phyloP scores from a whole-genome alignment of 2,113 vertebrate genomes.

The Orcinus orca region DNA sequence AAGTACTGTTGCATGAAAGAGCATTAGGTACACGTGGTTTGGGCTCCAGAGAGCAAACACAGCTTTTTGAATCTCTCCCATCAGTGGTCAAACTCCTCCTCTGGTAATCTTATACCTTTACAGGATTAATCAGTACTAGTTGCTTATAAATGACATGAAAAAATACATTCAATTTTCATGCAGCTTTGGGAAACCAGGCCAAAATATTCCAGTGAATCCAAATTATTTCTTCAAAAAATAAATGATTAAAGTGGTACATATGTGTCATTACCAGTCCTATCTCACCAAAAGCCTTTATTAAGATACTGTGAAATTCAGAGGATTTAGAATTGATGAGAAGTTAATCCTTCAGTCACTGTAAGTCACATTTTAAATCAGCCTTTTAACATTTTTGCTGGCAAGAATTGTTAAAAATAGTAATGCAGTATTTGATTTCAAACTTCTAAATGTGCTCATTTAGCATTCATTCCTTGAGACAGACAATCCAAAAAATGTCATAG shows the following conservation, averaged over 20 bases:
- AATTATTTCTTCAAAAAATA: constrained; percentile 1
- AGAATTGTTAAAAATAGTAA: constrained; percentile 50
- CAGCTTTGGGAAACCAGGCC: neutral
- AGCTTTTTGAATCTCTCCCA: neutral
- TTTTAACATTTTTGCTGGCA: constrained; percentile 33
- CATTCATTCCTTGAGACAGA: constrained; percentile 45
- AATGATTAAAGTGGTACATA: neutral
- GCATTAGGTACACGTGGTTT: neutral
- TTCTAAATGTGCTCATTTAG: constrained; percentile 57
- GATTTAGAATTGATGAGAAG: neutral
- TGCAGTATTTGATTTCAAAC: constrained; percentile 48
- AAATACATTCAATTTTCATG: neutral
- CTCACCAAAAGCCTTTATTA: neutral
- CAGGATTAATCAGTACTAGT: neutral
- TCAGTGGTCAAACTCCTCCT: neutral
- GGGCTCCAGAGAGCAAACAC: neutral
- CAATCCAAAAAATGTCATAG: constrained; percentile 54
- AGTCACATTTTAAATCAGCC: neutral
- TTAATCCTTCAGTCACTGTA: neutral
- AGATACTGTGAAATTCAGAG: neutral
- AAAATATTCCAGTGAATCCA: neutral
- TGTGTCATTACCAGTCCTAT: neutral
- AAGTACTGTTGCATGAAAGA: neutral
- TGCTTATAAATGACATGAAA: neutral
- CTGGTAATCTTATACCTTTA: neutral